Percentiles rank a stretch among this genome's conserved stretches.
Conservation (phyloP, 2,888 invertebrate species). For the Arge pagana region DNA sequence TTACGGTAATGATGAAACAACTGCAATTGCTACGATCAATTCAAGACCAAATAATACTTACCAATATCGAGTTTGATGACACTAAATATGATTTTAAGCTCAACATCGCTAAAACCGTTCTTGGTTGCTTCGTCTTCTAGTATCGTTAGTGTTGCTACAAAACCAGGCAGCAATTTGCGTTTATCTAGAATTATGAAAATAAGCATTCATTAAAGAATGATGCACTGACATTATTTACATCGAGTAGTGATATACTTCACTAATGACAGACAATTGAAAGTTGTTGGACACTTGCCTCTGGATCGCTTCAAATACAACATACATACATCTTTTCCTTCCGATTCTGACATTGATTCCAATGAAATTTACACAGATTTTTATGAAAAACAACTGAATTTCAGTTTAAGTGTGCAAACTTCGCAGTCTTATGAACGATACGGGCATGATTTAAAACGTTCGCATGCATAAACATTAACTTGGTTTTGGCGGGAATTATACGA, state of each 20-base stretch:
- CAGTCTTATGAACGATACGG: too few species aligned
- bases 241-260: not conserved
- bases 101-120: conserved; percentile 38
- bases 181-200: conserved; percentile 27
- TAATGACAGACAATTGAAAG: not conserved
- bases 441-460: too few species aligned
- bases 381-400: too few species aligned
- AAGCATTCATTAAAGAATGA: not conserved
- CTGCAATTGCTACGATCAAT: not conserved
- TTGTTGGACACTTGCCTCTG: conserved; percentile 25
- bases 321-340: conserved; percentile 16
- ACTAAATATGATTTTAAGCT: conserved; percentile 34
- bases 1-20: too few species aligned
- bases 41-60: not conserved
- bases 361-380: too few species aligned
- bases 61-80: conserved; percentile 29
- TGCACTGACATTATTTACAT: not conserved
- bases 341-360: conserved; percentile 28
- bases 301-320: conserved; percentile 25
- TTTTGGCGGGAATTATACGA: too few species aligned
- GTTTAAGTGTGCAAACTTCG: too few species aligned
- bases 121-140: conserved; percentile 36
- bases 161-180: conserved; percentile 27
- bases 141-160: conserved; percentile 28
- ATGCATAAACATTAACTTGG: too few species aligned